Conservation (phyloP, 2,797 vertebrate species). For the Allobates femoralis region DNA sequence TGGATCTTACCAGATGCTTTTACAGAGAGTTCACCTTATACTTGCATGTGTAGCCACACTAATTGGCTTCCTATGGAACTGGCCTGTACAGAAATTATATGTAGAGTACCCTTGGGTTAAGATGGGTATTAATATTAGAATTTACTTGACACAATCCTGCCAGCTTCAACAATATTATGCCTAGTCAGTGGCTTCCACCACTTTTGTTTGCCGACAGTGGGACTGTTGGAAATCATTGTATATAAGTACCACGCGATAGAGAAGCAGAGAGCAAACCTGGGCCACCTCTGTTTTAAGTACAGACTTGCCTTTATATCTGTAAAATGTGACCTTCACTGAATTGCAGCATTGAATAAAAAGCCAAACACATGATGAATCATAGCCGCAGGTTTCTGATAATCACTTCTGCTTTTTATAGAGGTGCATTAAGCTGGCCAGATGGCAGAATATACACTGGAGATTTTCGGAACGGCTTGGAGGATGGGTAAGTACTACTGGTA, state of each 20-base stretch:
- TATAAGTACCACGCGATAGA: background rate
- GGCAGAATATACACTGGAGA: slow-evolving; percentile 89
- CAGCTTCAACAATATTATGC: too few relatives aligned
- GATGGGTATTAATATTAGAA: too few relatives aligned
- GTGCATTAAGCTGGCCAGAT: slow-evolving; percentile 91
- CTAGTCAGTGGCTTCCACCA: background rate
- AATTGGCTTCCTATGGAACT: background rate
- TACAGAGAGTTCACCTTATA: background rate
- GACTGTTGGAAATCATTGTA: too few relatives aligned
- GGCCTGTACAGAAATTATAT: too few relatives aligned
- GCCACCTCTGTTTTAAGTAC: too few relatives aligned
- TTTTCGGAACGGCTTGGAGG: slow-evolving; percentile 92
- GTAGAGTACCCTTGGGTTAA: too few relatives aligned
- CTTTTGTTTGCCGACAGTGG: background rate
- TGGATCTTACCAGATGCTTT: background rate
- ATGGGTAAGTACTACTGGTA: slow-evolving; percentile 82
- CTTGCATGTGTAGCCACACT: background rate
- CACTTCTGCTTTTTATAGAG: slow-evolving; percentile 75
- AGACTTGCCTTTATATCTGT: too few relatives aligned
- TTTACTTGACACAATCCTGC: too few relatives aligned
- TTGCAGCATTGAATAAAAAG: background rate
- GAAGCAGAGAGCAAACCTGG: background rate
- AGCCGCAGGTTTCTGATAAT: too few relatives aligned
- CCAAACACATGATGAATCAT: background rate
- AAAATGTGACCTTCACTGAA: background rate